Percentiles rank a stretch among this genome's conserved stretches.
Evolutionary conservation across 2,113 vertebrate genomes (phyloP).

Genomic region (Rallus limicola): DNA sequence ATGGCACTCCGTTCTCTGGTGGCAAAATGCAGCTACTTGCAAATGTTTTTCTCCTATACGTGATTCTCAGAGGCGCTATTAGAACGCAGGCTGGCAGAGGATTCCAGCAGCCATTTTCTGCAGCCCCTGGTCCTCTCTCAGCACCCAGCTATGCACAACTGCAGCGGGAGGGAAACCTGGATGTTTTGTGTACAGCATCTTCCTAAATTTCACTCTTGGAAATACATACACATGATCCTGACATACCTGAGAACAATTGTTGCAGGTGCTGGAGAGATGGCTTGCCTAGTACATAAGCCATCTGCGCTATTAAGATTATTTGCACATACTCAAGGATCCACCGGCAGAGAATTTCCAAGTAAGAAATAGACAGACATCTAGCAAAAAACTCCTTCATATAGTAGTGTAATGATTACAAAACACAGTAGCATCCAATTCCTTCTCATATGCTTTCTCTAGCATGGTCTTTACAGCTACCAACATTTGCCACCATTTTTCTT

Average conservation of each 20-base stretch:
- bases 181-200: fast-evolving
- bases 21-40: too few species aligned
- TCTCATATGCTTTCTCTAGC: neutral
- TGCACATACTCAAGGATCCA: neutral
- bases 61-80: too few species aligned
- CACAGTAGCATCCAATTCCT: neutral
- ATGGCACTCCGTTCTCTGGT: too few species aligned
- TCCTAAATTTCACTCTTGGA: neutral
- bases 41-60: too few species aligned
- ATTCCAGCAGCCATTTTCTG: too few species aligned
- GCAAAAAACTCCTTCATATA: neutral
- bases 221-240: neutral
- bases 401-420: neutral
- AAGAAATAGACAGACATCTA: neutral
- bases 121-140: too few species aligned
- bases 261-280: neutral
- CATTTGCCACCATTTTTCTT: neutral
- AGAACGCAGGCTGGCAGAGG: too few species aligned
- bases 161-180: neutral
- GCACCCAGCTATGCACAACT: too few species aligned
- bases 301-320: neutral
- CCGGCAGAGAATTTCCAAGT: neutral
- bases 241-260: neutral
- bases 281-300: neutral
- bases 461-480: neutral